Evolutionary conservation across 2,888 invertebrate genomes (phyloP), one percentile per base, ranked within the genome.

Genomic region (Priocnemis perturbator): DNA sequence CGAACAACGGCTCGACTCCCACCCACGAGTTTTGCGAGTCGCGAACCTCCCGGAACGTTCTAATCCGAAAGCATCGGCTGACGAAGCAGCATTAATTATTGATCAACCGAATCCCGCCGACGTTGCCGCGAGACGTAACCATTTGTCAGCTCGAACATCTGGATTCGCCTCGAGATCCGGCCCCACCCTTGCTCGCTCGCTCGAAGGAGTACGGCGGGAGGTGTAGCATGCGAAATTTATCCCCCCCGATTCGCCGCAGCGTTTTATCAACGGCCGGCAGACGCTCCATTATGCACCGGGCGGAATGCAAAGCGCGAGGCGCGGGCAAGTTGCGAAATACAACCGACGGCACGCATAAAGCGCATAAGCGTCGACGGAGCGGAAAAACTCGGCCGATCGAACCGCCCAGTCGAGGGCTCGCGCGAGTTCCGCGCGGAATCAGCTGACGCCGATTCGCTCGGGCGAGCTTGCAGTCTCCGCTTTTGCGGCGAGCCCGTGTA

Each of bases 201-300:
- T 26, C 26, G 3, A 26, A 26, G 26, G 26, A 26, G 26, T 4
- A 26, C 23, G 14, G 20, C 52, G 15, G 23, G 11, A 19, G 20
- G 21, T 9, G 55, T 19, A 3, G 23, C 55, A 14, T 26, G 45
- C 67, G 62, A 70, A 74, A 60, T 64, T 67, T 26, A 52, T 50
- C 45, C 21, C 61, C 65, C 70, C 68, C 69, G n/a, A n/a, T 77
- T 69, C 57, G 62, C 58, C 30, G 58, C 52, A 37, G 55, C 58
- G 69, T 56, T 76, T 77, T 77, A 77, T 77, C 74, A 77, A 71
- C 67, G 62, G 19, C 60, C 17, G 69, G 60, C 77, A 77, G 72
- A 64, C 74, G 67, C 23, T 55, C 56, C 60, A 70, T 77, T 77
- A 75, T 69, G 65, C 67, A 52, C 48, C 3, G 21, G 37, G 11